These are phyloP conservation scores for Lymantria monacha DNA, from an alignment of 2,888 invertebrate species.

Conservation along the genomic window DNA sequence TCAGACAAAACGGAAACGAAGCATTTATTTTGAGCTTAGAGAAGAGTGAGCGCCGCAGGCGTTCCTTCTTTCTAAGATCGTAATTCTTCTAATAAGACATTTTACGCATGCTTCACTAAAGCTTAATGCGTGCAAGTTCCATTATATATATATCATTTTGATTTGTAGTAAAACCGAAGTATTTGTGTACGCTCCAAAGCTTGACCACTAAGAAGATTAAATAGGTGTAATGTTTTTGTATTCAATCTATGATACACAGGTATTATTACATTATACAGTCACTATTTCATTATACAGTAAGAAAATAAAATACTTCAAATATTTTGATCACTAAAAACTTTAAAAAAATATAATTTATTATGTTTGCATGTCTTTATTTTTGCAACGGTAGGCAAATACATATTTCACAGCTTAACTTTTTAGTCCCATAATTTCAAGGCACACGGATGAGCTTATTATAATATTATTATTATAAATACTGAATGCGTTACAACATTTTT, in stretches of 20 bases:
- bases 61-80: conserved; percentile 67
- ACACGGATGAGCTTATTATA: no score
- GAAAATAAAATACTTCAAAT: no score
- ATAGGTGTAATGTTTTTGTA: conserved; percentile 45
- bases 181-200: conserved; percentile 48
- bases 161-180: conserved; percentile 65
- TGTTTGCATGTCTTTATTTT: no score
- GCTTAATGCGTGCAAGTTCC: conserved; percentile 65
- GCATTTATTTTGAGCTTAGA: conserved; percentile 68
- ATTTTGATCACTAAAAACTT: no score
- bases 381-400: no score
- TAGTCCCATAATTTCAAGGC: no score
- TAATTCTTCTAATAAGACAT: conserved; percentile 76
- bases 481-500: no score
- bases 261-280: background rate
- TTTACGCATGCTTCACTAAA: conserved; percentile 69
- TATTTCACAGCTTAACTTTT: no score
- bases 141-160: conserved; percentile 71
- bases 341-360: no score
- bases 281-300: background rate
- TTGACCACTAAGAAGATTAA: conserved; percentile 58
- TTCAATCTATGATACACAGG: background rate
- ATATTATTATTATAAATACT: no score
- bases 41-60: conserved; percentile 66
- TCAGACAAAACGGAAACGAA: conserved; percentile 72